Conservation (phyloP, 1,140 invertebrate species). For the Solenopsis invicta region DNA sequence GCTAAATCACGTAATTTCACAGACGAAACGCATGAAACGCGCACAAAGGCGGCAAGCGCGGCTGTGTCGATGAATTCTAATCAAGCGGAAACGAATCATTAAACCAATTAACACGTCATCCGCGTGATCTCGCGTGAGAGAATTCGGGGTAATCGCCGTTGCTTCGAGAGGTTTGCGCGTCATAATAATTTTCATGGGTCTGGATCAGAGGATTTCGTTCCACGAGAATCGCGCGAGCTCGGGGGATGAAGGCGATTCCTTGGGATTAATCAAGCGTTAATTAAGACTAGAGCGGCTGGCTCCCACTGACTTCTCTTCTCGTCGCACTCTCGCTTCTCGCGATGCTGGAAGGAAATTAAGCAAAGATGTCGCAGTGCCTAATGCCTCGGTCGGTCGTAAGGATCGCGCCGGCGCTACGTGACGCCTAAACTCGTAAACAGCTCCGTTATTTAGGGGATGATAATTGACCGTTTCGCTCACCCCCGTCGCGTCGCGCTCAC, state of each 20-base stretch:
- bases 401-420: conserved; percentile 61
- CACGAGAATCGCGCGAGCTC: conserved; percentile 9
- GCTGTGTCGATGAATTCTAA: conserved; percentile 39
- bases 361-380: conserved; percentile 81
- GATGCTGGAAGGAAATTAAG: conserved; percentile 78
- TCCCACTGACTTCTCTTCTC: conserved; percentile 54
- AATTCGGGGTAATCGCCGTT: conserved; percentile 29
- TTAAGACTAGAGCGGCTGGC: conserved; percentile 68
- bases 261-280: conserved; percentile 80
- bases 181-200: conserved; percentile 38
- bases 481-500: not conserved
- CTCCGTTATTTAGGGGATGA: conserved; percentile 80
- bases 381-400: conserved; percentile 67
- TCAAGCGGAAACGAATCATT: conserved; percentile 52
- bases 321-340: conserved; percentile 65
- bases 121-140: conserved; percentile 36
- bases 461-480: conserved; percentile 77
- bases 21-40: conserved; percentile 38
- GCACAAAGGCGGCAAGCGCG: not conserved
- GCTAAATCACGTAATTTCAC: conserved; percentile 53
- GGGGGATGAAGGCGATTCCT: conserved; percentile 57
- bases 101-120: conserved; percentile 59
- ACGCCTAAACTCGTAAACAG: conserved; percentile 77
- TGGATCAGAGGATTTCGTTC: conserved; percentile 34
- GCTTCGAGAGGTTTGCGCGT: conserved; percentile 9